Evolutionary conservation across 92 coral and sea anemone genomes (phyloP).

Genomic region (Umimayanthus kanabou): DNA sequence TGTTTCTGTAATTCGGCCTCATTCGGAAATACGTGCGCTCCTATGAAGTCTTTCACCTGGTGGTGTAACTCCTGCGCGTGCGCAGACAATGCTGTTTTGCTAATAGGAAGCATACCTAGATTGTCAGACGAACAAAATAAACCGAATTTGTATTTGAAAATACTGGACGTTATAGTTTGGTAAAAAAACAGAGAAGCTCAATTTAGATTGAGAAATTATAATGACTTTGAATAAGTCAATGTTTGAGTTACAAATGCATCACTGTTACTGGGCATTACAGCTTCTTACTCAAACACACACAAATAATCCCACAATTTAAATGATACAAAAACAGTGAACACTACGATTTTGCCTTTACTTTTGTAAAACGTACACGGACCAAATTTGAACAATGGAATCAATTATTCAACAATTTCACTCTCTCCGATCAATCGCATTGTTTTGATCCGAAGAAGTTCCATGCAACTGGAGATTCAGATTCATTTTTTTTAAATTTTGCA

Average conservation of each 20-base stretch:
- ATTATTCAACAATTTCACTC: no score
- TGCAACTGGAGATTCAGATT: no score
- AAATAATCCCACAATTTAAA: no score
- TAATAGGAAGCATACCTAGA: constrained; percentile 70
- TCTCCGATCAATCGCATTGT: no score
- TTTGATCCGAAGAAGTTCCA: background rate
- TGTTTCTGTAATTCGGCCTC: constrained; percentile 68
- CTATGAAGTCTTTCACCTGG: constrained; percentile 67
- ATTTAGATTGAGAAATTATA: background rate
- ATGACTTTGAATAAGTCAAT: background rate
- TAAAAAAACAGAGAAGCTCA: background rate
- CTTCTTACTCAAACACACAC: background rate
- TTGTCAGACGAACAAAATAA: background rate
- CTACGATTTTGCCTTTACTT: no score
- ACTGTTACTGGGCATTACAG: background rate
- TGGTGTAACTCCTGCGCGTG: constrained; percentile 69
- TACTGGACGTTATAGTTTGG: background rate
- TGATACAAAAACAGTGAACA: background rate
- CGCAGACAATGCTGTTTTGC: constrained; percentile 60
- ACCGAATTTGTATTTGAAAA: no score
- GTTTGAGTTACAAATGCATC: background rate
- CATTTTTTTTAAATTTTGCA: no score
- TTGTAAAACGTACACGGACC: background rate
- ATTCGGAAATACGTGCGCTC: constrained; percentile 62
- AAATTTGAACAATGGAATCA: no score